Conservation (phyloP, 2,113 vertebrate genomes). For the Guaruba guarouba region DNA sequence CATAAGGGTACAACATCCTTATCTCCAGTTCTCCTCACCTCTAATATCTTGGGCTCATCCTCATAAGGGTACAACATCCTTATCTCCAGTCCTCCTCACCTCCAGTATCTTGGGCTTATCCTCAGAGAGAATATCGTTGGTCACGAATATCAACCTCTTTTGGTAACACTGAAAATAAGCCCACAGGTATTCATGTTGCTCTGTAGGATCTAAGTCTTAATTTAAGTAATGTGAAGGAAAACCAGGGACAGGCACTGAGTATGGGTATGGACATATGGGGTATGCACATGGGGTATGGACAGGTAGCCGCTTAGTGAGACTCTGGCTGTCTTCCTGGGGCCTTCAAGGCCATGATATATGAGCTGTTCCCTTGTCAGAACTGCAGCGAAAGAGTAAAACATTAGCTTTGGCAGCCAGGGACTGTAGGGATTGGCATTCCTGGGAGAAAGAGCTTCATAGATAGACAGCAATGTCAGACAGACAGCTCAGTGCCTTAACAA, state of each 20-base stretch:
- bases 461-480: neutral
- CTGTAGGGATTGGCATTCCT: neutral
- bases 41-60: too few relatives aligned
- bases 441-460: neutral
- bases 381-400: neutral
- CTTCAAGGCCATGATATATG: fast-evolving
- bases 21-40: neutral
- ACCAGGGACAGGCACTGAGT: neutral
- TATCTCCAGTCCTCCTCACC: neutral
- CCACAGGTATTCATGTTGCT: neutral
- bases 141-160: neutral
- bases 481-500: neutral
- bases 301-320: neutral
- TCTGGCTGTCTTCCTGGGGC: neutral
- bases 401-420: neutral
- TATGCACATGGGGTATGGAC: neutral
- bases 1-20: neutral
- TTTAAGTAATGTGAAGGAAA: neutral
- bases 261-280: too few relatives aligned
- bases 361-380: neutral
- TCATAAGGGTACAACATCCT: neutral
- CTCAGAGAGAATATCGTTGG: neutral
- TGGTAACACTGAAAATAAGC: neutral
- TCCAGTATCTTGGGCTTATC: neutral
- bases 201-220: neutral